phyloP scores from a whole-genome alignment of 2,113 vertebrate genomes.

The Ptilonorhynchus violaceus region DNA sequence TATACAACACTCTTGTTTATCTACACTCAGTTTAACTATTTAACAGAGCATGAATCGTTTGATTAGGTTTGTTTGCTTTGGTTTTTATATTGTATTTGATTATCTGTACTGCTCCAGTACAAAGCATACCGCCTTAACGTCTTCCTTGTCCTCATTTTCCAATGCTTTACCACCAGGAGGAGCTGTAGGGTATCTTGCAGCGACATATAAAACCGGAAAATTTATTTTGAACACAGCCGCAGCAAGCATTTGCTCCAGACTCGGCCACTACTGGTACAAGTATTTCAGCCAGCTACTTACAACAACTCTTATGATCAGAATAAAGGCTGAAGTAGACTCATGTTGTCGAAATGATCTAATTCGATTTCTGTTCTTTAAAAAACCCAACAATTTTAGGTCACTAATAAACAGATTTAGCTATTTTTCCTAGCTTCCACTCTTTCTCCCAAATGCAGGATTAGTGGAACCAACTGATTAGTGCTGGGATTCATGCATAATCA shows the following conservation, averaged over 20 bases:
- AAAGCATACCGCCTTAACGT: fast-evolving
- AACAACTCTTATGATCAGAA: background rate
- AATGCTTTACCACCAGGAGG: background rate
- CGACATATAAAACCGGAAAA: fast-evolving
- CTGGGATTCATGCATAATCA: background rate
- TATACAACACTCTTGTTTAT: background rate
- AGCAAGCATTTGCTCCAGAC: background rate
- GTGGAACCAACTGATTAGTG: background rate
- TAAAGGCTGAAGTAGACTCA: background rate
- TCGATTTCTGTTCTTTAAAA: background rate
- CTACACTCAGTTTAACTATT: background rate
- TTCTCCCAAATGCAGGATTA: background rate
- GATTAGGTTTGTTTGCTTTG: background rate
- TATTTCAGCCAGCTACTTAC: background rate
- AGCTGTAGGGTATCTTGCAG: background rate
- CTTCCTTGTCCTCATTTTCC: background rate
- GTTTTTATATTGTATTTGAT: background rate
- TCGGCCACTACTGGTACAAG: background rate
- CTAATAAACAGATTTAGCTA: background rate
- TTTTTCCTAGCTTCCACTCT: background rate
- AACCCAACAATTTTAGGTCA: background rate
- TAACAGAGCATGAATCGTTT: background rate
- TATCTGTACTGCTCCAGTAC: background rate
- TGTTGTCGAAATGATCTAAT: background rate
- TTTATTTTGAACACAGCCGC: fast-evolving